A percentile compares a stretch with the other conserved stretches of the same genome.
These are phyloP conservation scores for Vanessa cardui DNA, from an alignment of 2,888 invertebrate species.

Conservation along the genomic window DNA sequence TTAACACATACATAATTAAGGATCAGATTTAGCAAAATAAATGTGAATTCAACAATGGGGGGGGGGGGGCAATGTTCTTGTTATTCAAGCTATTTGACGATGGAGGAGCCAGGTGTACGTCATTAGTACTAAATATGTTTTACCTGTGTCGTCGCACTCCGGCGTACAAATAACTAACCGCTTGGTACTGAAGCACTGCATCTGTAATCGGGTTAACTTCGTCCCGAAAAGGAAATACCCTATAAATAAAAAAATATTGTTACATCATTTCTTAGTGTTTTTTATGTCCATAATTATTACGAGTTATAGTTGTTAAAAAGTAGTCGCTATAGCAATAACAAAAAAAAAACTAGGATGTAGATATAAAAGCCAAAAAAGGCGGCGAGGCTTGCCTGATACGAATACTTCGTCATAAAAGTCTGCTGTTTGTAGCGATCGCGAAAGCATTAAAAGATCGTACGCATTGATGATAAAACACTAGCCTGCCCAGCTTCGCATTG, in stretches of 20 bases:
- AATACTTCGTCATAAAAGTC: too few relatives aligned
- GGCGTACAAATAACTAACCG: constrained; percentile 73
- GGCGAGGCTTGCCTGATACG: too few relatives aligned
- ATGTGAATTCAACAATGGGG: neutral
- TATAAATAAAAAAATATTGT: constrained; percentile 42
- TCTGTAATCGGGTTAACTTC: constrained; percentile 70
- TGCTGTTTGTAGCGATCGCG: too few relatives aligned
- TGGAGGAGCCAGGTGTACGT: neutral
- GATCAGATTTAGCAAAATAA: neutral
- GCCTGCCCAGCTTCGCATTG: too few relatives aligned
- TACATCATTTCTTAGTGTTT: too few relatives aligned
- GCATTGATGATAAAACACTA: too few relatives aligned
- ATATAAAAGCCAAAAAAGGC: too few relatives aligned
- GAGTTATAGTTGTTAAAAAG: too few relatives aligned
- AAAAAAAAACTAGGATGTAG: too few relatives aligned
- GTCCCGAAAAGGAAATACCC: constrained; percentile 78
- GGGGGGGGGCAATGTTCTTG: neutral
- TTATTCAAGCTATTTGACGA: neutral
- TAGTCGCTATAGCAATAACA: too few relatives aligned
- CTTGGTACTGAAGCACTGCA: constrained; percentile 72
- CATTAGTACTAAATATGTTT: neutral
- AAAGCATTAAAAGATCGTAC: neutral
- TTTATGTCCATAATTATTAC: too few relatives aligned
- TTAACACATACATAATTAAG: neutral
- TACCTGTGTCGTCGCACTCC: constrained; percentile 78